Evolutionary conservation across 2,113 vertebrate species (phyloP).

Genomic region (Bubo bubo): DNA sequence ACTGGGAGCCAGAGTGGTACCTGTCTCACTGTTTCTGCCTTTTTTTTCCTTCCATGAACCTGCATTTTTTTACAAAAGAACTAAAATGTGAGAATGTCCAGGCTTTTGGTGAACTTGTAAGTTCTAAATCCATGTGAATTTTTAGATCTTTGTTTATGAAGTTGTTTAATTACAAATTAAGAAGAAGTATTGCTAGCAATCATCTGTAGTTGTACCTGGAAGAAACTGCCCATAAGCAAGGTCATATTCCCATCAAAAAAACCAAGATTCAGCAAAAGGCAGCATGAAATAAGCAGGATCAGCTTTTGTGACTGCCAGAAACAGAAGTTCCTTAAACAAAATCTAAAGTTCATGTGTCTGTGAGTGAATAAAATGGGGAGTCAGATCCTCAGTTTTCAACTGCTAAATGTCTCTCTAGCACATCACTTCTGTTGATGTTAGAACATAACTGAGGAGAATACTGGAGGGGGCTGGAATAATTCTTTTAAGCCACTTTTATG

Average conservation of each 20-base stretch:
- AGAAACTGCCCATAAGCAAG: neutral
- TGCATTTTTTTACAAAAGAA: neutral
- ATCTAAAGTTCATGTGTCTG: neutral
- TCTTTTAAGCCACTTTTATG: neutral
- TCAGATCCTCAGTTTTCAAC: neutral
- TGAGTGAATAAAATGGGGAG: neutral
- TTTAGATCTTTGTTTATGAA: neutral
- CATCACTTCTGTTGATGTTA: neutral
- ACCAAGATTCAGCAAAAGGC: neutral
- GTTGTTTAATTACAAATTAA: neutral
- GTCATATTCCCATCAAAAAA: neutral
- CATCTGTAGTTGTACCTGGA: neutral
- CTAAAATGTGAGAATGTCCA: neutral
- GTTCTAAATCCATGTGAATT: neutral
- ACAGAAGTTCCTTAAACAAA: neutral
- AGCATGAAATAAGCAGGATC: neutral
- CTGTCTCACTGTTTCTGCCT: neutral
- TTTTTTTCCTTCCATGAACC: neutral
- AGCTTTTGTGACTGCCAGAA: neutral
- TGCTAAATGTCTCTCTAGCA: neutral
- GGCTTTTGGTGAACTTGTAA: neutral
- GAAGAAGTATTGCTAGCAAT: neutral
- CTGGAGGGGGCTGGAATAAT: neutral
- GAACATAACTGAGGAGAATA: neutral
- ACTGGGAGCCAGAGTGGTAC: neutral